A percentile compares a stretch with the other conserved stretches of the same genome.
These are phyloP conservation scores for Thereva nobilitata DNA, from an alignment of 2,888 invertebrate genomes.

Conservation along the genomic window DNA sequence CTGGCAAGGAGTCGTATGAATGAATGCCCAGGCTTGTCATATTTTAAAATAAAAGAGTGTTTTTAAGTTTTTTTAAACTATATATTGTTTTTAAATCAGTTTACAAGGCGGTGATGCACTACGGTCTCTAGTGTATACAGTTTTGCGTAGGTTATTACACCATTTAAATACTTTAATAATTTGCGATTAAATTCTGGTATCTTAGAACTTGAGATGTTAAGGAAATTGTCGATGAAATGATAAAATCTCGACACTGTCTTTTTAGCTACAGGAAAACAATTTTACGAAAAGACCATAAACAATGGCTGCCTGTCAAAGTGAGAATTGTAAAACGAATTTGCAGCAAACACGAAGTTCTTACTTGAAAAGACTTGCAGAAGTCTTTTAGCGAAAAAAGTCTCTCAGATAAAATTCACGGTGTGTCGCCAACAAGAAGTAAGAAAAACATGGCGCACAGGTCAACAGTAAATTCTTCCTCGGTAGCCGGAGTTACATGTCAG, in stretches of 20 bases:
- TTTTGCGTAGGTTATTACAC: too few relatives aligned
- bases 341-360: constrained; percentile 22
- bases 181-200: too few relatives aligned
- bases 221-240: constrained; percentile 38
- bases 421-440: constrained; percentile 38
- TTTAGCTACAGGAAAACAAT: neutral
- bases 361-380: neutral
- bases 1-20: too few relatives aligned
- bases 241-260: constrained; percentile 47
- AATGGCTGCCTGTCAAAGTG: constrained; percentile 41
- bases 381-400: too few relatives aligned
- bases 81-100: too few relatives aligned
- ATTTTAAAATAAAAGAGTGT: too few relatives aligned
- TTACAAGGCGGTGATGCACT: too few relatives aligned
- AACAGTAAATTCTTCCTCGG: constrained; percentile 46
- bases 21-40: too few relatives aligned
- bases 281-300: constrained; percentile 32
- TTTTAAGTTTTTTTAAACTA: too few relatives aligned
- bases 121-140: too few relatives aligned
- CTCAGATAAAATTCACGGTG: constrained; percentile 28
- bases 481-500: constrained; percentile 58
- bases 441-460: constrained; percentile 39
- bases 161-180: too few relatives aligned
- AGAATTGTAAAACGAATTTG: constrained; percentile 36
- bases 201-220: too few relatives aligned